Evolutionary conservation across 2,888 invertebrate species (phyloP), one percentile per base, ranked within the genome.

Genomic region (Cartodere bifasciata): DNA sequence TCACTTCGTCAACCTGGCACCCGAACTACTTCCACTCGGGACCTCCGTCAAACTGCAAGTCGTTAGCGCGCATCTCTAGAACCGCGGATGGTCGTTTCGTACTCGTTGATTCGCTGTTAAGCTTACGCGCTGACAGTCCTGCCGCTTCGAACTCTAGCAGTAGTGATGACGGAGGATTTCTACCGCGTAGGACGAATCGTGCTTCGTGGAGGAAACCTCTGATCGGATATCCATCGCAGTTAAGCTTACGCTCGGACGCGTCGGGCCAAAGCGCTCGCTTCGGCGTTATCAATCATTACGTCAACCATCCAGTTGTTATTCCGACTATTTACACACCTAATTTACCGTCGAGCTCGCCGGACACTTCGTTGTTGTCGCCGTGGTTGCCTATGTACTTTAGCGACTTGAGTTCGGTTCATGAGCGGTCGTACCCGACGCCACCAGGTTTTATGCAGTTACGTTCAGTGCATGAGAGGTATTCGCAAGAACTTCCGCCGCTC

Each of bases 361-460:
- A 74, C 56, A 63, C 67, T 37, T 69, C 72, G 47, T 51, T 67
- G 25, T 62, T 70, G 32, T 67, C 72, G 53, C 68, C 77, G 3
- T 78, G 80, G 34, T 78, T 78, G 68, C 73, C 79, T 11, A 67
- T 77, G 38, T 83, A 85, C 63, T 80, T 83, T 50, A 84, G 82
- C 54, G 87, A 88, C 61, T 70, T 88, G 47, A 87, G 87, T 62
- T 86, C 86, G 23, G 87, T 88, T 36, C 81, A 72, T 5, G 85
- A 80, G 49, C 72, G 80, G 29, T 84, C 85, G 1, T 75, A 79
- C 52, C 83, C 83, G 20, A 77, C 79, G 11, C 77, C 77, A 23
- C 79, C 80, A 5, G 76, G 76, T 39, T 73, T 73, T 40, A 67
- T 72, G 39, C 72, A 75, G 38, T 56, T 75, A 49, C 66, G 72